Evolutionary conservation across 2,888 invertebrate species (phyloP).

Genomic region (Vandiemenella viatica): DNA sequence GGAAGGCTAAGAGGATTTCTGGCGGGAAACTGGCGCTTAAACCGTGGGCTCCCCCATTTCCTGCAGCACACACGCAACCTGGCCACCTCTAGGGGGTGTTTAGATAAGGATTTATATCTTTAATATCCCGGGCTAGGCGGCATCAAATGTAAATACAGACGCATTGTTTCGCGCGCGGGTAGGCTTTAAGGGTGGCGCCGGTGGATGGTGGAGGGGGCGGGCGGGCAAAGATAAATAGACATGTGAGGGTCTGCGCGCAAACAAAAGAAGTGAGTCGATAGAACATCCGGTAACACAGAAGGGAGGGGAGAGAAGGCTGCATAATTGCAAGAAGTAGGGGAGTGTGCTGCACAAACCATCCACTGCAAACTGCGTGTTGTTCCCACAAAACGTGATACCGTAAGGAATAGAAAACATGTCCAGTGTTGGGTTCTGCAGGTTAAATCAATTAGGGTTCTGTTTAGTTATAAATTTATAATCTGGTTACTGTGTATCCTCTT

Average conservation of each 20-base stretch:
- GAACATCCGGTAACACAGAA: background rate
- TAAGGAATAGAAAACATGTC: too few species aligned
- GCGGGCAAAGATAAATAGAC: background rate
- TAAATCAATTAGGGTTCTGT: too few species aligned
- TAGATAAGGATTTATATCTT: constrained; percentile 17
- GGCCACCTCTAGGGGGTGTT: constrained; percentile 4
- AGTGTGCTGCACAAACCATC: too few species aligned
- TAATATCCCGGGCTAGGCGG: constrained; percentile 13
- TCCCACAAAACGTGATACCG: too few species aligned
- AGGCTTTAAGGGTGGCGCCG: background rate
- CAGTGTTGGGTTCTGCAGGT: too few species aligned
- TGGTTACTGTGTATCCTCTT: too few species aligned
- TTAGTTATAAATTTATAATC: too few species aligned
- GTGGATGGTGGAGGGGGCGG: background rate
- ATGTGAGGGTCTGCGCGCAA: background rate
- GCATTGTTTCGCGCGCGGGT: background rate
- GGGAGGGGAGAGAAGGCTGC: background rate
- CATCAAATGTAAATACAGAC: constrained; percentile 12
- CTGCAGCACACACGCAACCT: background rate
- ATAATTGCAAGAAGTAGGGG: background rate
- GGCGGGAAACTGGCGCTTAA: too few species aligned
- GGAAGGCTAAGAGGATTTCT: background rate
- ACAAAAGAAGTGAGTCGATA: background rate
- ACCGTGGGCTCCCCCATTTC: too few species aligned
- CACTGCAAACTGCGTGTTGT: too few species aligned